Conservation (phyloP, 92 coral and sea anemone species). For the Phenganax marumi region DNA sequence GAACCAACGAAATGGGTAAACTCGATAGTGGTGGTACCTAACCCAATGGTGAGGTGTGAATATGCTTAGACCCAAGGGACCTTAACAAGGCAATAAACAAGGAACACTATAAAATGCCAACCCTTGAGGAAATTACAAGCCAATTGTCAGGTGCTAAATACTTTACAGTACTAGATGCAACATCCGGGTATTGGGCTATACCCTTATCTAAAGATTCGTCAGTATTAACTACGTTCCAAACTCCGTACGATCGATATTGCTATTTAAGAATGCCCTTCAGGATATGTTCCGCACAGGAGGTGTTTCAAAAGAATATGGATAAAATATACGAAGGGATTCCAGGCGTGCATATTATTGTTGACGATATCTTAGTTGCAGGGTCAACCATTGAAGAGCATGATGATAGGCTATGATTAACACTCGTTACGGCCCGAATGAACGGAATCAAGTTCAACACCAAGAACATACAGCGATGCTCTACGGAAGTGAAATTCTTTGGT, state of each 20-base stretch:
- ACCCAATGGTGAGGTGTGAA: not conserved
- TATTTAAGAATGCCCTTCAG: constrained; percentile 1
- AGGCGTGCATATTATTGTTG: constrained; percentile 9
- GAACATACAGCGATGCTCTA: too few relatives aligned
- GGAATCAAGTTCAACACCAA: not conserved
- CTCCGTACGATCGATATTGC: not conserved
- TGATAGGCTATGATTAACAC: constrained; percentile 31
- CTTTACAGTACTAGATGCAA: too few relatives aligned
- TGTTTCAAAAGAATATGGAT: constrained; percentile 3
- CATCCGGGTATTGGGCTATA: not conserved
- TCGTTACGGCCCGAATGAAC: not conserved
- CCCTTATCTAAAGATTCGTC: not conserved
- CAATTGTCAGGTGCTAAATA: not conserved
- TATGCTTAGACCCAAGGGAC: constrained; percentile 6
- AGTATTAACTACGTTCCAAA: constrained; percentile 3
- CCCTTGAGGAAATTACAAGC: not conserved
- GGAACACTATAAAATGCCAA: constrained; percentile 8
- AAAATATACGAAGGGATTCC: not conserved
- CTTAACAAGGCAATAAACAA: not conserved
- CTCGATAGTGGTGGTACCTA: constrained; percentile 25
- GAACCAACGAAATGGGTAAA: constrained; percentile 19
- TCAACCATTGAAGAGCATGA: constrained; percentile 13
- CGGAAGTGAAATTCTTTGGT: not conserved
- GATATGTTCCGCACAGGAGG: constrained; percentile 4
- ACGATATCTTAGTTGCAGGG: not conserved